Conservation (phyloP, 1,140 invertebrate genomes). For the Drosophila obscura region DNA sequence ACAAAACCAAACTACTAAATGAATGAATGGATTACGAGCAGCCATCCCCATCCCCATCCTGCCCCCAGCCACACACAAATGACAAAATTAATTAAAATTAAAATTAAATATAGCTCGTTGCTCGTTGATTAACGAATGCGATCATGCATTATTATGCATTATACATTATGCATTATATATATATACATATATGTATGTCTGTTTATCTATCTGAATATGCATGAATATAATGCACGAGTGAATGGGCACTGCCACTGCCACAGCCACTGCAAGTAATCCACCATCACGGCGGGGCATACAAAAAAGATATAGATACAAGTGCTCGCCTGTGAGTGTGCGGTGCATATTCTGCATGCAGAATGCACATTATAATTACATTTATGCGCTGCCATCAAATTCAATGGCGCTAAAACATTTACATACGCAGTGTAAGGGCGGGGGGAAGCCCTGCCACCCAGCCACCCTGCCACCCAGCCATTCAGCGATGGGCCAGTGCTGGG, state of each 20-base stretch:
- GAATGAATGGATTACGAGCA: slow-evolving; percentile 30
- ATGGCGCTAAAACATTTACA: slow-evolving; percentile 68
- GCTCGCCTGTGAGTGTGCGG: too few species aligned
- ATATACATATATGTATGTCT: too few species aligned
- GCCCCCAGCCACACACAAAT: slow-evolving; percentile 23
- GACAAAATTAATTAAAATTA: slow-evolving; percentile 73
- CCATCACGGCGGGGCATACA: not conserved
- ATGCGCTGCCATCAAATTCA: slow-evolving; percentile 68
- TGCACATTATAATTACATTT: slow-evolving; percentile 74
- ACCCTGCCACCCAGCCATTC: too few species aligned
- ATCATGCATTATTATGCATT: slow-evolving; percentile 64
- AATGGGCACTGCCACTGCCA: not conserved
- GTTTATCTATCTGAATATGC: slow-evolving; percentile 20
- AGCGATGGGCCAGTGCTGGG: too few species aligned
- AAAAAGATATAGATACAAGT: not conserved
- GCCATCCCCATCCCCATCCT: too few species aligned
- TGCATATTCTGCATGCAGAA: slow-evolving; percentile 23
- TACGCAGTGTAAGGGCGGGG: slow-evolving; percentile 22
- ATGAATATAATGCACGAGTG: slow-evolving; percentile 12
- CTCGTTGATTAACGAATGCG: slow-evolving; percentile 48
- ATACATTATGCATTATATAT: slow-evolving; percentile 5
- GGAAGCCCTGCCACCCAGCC: not conserved
- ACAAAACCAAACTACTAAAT: not conserved
- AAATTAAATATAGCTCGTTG: slow-evolving; percentile 48
- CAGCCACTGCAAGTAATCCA: slow-evolving; percentile 16